Evolutionary conservation across 23 tunicate genomes (phyloP), one percentile per base, ranked within the genome.

Genomic region (Phallusia fumigata): DNA sequence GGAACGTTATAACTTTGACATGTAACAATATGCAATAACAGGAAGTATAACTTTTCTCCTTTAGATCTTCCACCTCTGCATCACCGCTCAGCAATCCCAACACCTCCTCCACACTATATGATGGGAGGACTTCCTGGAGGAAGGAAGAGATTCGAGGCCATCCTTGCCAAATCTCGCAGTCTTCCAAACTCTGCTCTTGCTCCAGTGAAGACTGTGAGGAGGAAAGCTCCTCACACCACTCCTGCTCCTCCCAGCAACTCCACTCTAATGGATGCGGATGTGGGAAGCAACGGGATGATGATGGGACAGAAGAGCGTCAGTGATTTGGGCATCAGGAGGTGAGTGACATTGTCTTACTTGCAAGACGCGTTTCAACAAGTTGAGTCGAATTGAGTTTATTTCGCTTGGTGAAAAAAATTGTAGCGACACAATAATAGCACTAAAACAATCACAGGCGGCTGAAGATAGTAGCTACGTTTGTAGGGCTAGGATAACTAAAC

Each of bases 71-170:
- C 92, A 24, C 92, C 92, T 45, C 80, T 88, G 40, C 88, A 84
- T 77, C 87, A 83, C 11, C 80, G 65, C 30, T 11, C 53, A 32
- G 73, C 75, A 12, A 82, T 76, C 77, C 93, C 93, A 22, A 76
- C 92, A 24, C 92, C 92, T 50, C 91, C 97, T 36, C 92, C 93
- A 64, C 98, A 94, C 65, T 94, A 94, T 79, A 88, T 85, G 80
- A 89, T 89, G 85, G 91, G 90, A 22, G 98, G 98, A 24, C 93
- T 94, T 65, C 98, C 98, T 28, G 94, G 98, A 72, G 98, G 90
- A 13, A 76, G 94, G 80, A 94, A 89, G 74, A 87, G 98, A 3
- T 94, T 94, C 79, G 98, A 94, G 78, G 93, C 93, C 12, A 89
- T 94, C 36, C 78, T 94, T 0, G 98, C 98, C 10, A 89, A 94